Base-by-base conservation (phyloP, 92 coral and sea anemone genomes). In the Galaxea fascicularis region DNA sequence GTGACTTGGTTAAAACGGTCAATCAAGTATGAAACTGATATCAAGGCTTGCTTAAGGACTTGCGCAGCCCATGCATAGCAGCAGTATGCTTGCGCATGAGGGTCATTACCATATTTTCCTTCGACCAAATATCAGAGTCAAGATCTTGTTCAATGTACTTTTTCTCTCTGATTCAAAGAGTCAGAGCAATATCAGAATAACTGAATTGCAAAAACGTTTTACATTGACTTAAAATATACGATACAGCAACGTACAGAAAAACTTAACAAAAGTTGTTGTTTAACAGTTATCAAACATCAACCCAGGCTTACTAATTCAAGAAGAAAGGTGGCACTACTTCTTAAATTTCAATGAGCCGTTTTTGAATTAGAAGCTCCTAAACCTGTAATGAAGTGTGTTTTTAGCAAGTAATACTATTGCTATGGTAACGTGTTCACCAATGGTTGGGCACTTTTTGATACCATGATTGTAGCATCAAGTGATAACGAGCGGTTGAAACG, bases 151-250 rank as follows among this genome's bases (percentile, higher is more conserved):
- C n/a, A 11, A 16, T 11, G 14, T 56, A 11, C 62, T 6, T 56
- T 56, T 56, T 14, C 60, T n/a, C n/a, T n/a, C n/a, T n/a, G n/a
- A n/a, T n/a, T n/a, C n/a, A n/a, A n/a, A n/a, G n/a, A n/a, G n/a
- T n/a, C 20, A 54, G 6, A 54, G 60, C 60, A 54, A 54, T 1
- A 1, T 54, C 11, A 54, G 20, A 54, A 8, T 54, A 54, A 54
- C 62, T 56, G 60, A 56, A 54, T 14, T 54, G 60, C n/a, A n/a
- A n/a, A n/a, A n/a, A n/a, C n/a, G 60, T 54, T 54, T 54, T 54
- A n/a, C n/a, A n/a, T n/a, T n/a, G n/a, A n/a, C n/a, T n/a, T n/a
- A n/a, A n/a, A n/a, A n/a, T n/a, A n/a, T n/a, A n/a, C n/a, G n/a
- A n/a, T 54, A 54, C 60, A 8, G 60, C 13, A 13, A 12, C 18